Base-by-base conservation (phyloP, 35 echinoderm and acorn worm genomes). In the Stichopus chloronotus region DNA sequence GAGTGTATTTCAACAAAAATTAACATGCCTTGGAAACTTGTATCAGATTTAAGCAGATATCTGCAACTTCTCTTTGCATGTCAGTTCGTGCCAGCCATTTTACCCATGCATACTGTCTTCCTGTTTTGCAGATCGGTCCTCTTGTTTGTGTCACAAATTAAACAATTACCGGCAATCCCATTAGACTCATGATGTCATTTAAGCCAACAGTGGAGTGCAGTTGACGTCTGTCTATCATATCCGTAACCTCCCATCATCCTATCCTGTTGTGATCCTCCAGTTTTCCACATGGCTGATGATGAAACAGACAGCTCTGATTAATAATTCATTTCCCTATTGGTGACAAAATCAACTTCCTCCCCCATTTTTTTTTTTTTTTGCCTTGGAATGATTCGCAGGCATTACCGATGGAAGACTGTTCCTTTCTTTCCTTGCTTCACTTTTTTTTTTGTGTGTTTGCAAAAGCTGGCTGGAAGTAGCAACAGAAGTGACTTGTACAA, bases 291-390 rank as follows among this genome's bases (percentile, higher is more conserved):
- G 82, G 56, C 82, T 56, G 52, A 43, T 43, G 30, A 43, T 43
- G 30, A 43, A 85, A 85, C 57, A 85, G 82, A 85, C 82, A 58
- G 57, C 82, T 43, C 82, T 58, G 55, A 85, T 85, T 85, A 85
- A 85, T 85, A 85, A 85, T 85, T 85, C 55, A 85, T 85, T 85
- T 85, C 82, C 82, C 82, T 58, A 57, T 58, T 20, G 82, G 82
- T 85, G 82, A 85, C 82, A 85, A 85, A 85, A 85, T 85, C 82
- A 85, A 85, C 82, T 58, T 85, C 82, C 82, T 85, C 82, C 58
- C 6, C 19, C 22, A 74, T n/a, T 21, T 74, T 65, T 74, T 74
- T 43, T 43, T 43, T 43, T 43, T 43, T 43, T 43, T n/a, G n/a
- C n/a, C n/a, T n/a, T n/a, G n/a, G n/a, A n/a, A n/a, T 13, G 68